Percentiles rank a stretch among this genome's conserved stretches.
phyloP scores from a whole-genome alignment of 2,888 invertebrate genomes.

The Nineta flava region DNA sequence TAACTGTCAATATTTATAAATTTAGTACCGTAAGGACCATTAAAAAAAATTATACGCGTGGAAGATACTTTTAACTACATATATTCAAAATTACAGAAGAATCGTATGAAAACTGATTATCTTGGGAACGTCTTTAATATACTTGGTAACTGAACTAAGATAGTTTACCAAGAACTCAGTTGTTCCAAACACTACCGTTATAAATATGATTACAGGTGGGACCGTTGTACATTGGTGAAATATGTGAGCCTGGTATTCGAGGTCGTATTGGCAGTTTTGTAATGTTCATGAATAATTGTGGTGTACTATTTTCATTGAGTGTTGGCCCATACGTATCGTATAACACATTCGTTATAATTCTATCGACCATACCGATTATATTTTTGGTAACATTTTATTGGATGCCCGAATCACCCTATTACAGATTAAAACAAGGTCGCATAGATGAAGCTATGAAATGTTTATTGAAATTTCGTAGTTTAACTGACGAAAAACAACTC shows the following conservation, averaged over 20 bases:
- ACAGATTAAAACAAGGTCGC: slow-evolving; percentile 35
- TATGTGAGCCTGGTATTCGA: slow-evolving; percentile 23
- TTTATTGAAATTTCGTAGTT: slow-evolving; percentile 30
- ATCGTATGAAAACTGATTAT: background rate
- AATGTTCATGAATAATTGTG: slow-evolving; percentile 25
- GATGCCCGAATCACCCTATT: slow-evolving; percentile 47
- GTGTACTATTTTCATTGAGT: slow-evolving; percentile 23
- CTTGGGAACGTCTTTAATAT: too few relatives aligned
- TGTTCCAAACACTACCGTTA: too few relatives aligned
- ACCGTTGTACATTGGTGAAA: slow-evolving; percentile 26
- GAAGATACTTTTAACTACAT: too few relatives aligned
- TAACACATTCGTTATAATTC: slow-evolving; percentile 26
- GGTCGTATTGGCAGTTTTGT: slow-evolving; percentile 23
- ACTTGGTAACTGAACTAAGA: too few relatives aligned
- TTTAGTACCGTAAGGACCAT: too few relatives aligned
- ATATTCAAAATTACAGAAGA: too few relatives aligned
- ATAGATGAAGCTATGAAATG: slow-evolving; percentile 30
- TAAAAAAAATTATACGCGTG: too few relatives aligned
- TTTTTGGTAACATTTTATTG: slow-evolving; percentile 33
- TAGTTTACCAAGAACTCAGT: too few relatives aligned
- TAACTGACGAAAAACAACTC: slow-evolving; percentile 25
- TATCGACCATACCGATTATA: slow-evolving; percentile 30
- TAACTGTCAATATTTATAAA: too few relatives aligned
- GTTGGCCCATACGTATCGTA: slow-evolving; percentile 20
- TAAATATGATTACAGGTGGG: slow-evolving; percentile 13